Evolutionary conservation across 2,113 vertebrate genomes (phyloP), one percentile per base, ranked within the genome.

Genomic region (Puffinus mauretanicus): DNA sequence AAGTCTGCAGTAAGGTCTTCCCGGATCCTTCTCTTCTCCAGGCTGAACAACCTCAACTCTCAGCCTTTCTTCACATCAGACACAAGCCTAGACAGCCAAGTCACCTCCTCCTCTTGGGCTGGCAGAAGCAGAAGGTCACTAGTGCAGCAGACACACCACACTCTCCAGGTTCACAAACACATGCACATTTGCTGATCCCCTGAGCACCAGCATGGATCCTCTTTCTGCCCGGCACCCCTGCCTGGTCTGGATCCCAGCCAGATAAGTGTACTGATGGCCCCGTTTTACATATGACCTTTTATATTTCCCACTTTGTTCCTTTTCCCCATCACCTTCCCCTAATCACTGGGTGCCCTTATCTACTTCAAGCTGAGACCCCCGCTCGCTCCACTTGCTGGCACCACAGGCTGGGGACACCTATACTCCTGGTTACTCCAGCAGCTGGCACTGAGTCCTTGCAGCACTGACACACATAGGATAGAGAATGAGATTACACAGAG

Each of bases 181-280:
- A 25, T 1, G 2, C 4, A 65, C 16, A 17, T 64, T 42, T 6
- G 5, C 5, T 2, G 4, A 22, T 81, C 3, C 6, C 38, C 20
- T 2, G 4, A 44, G 7, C 29, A 60, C 11, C 2, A 3, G 4
- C 18, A 60, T 11, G 7, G 13, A 7, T 7, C 8, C 15, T 86
- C 44, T 42, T 4, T 52, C 15, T 29, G 17, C n/a, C 55, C 14
- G 6, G 17, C 30, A 55, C 6, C 11, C 4, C 22, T 54, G 46
- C 11, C 27, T 4, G 1, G 46, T 9, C 27, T 4, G 1, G 13
- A 54, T 47, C 16, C 24, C 26, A 67, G 30, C 19, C 27, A 57
- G n/a, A 12, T 2, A 40, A 49, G 10, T 40, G 27, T 34, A 57
- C 51, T 38, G 22, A 38, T 0, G 3, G 7, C 9, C 17, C 4